Conservation (phyloP, 2,888 invertebrate species). For the Argynnis bischoffii region DNA sequence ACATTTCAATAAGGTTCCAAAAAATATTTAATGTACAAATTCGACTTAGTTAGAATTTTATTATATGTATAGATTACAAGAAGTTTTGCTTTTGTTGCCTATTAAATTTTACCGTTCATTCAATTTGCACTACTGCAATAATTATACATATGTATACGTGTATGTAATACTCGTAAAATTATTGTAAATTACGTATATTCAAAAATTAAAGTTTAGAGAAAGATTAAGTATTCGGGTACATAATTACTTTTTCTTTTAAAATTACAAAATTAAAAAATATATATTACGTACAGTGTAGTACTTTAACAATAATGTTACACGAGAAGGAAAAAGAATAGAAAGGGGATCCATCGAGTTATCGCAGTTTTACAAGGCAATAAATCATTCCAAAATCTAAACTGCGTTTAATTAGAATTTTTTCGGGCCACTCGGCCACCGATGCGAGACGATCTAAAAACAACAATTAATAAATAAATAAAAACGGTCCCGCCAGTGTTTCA, state of each 20-base stretch:
- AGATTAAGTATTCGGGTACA: too few relatives aligned
- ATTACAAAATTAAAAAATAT: background rate
- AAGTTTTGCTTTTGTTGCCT: conserved; percentile 8
- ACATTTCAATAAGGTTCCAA: too few relatives aligned
- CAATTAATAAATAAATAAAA: conserved; percentile 76
- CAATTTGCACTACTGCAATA: conserved; percentile 1
- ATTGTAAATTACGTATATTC: too few relatives aligned
- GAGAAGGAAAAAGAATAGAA: background rate
- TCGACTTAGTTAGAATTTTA: too few relatives aligned
- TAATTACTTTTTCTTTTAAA: too few relatives aligned
- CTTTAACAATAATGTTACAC: background rate
- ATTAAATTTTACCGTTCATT: background rate
- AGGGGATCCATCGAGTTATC: conserved; percentile 5
- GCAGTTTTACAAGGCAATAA: conserved; percentile 20
- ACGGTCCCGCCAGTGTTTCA: conserved; percentile 72
- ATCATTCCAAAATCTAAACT: conserved; percentile 28
- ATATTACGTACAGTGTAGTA: background rate
- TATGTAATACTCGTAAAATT: too few relatives aligned
- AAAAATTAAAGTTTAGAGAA: too few relatives aligned
- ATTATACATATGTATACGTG: too few relatives aligned
- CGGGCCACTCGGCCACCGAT: conserved; percentile 45
- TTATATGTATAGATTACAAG: too few relatives aligned
- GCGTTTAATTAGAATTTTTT: conserved; percentile 45
- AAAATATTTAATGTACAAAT: too few relatives aligned
- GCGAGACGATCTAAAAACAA: conserved; percentile 57